These are phyloP conservation scores for Polyommatus iphigenia DNA, from an alignment of 2,888 invertebrate species.

Conservation along the genomic window DNA sequence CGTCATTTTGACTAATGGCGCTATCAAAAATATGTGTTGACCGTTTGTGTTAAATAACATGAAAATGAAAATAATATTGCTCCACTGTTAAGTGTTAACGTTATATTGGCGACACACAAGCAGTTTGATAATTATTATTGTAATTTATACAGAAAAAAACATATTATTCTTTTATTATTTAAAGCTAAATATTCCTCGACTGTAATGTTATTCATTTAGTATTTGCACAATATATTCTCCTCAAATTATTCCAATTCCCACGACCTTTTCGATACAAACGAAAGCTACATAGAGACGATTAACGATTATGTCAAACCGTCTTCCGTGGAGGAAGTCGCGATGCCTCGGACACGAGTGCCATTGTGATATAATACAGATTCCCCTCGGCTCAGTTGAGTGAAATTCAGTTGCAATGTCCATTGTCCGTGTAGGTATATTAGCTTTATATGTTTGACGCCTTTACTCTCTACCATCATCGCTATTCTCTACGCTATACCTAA, in stretches of 20 bases:
- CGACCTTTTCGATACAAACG: conserved; percentile 6
- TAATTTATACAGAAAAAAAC: not conserved
- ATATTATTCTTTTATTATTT: not conserved
- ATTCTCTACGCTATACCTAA: too few relatives aligned
- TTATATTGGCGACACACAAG: not conserved
- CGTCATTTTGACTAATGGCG: conserved; percentile 4
- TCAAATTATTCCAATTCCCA: conserved; percentile 7
- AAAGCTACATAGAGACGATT: conserved; percentile 21
- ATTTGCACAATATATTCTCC: not conserved
- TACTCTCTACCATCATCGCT: not conserved
- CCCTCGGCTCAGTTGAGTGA: not conserved
- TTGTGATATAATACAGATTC: conserved; percentile 23
- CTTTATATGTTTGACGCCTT: conserved; percentile 23
- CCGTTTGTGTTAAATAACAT: not conserved
- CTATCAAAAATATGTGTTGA: not conserved
- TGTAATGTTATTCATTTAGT: not conserved
- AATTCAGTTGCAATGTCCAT: not conserved
- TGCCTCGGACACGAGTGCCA: not conserved
- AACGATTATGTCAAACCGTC: conserved; percentile 20
- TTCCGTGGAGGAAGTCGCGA: conserved; percentile 26
- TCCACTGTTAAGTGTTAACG: not conserved
- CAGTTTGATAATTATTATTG: not conserved
- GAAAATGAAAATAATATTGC: not conserved
- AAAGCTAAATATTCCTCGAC: not conserved
- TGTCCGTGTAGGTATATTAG: not conserved